Base-by-base conservation (phyloP, 2,113 vertebrate genomes). In the Clarias macrocephalus region DNA sequence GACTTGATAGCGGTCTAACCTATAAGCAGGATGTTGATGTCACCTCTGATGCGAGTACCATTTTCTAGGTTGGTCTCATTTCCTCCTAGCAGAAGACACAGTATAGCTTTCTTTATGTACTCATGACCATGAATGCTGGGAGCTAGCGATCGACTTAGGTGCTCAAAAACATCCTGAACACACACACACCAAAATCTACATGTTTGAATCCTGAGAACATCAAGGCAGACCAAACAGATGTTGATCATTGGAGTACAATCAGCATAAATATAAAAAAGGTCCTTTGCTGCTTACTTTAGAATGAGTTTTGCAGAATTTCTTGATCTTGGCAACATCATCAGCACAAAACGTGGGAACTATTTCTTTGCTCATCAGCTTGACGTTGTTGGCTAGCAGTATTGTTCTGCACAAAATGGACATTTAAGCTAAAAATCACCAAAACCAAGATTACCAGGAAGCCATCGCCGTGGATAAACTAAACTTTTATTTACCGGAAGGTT, bases 11-110 rank as follows among this genome's bases (percentile, higher is more conserved):
- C 19, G 33, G 16, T 19, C 93, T 93, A 91, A 95, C 95, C 96
- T 95, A 96, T 97, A 92, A 97, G 95, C 81, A 97, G 92, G 90
- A 96, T 95, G 94, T 95, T 95, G 93, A 96, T 96, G 91, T 95
- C 94, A 92, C 94, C 95, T 94, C 95, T 93, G 93, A 95, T 95
- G 91, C 89, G 62, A 85, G 94, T 95, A 88, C 94, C 93, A 90
- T 96, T 93, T 89, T 94, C 92, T 91, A 95, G 90, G 87, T 92
- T 93, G 92, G 96, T 95, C 94, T 97, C 96, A 93, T 96, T 97
- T 91, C 94, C 93, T 87, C 54, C 92, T 85, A 96, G 94, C 80
- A 82, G 91, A 92, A 96, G 91, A 91, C 93, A 95, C 88, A 95
- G 94, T 92, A 97, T 96, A 85, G 92, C 94, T 93, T 96, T 97